Conservation (phyloP, 2,113 vertebrate genomes). For the Oxygymnocypris stewartii region DNA sequence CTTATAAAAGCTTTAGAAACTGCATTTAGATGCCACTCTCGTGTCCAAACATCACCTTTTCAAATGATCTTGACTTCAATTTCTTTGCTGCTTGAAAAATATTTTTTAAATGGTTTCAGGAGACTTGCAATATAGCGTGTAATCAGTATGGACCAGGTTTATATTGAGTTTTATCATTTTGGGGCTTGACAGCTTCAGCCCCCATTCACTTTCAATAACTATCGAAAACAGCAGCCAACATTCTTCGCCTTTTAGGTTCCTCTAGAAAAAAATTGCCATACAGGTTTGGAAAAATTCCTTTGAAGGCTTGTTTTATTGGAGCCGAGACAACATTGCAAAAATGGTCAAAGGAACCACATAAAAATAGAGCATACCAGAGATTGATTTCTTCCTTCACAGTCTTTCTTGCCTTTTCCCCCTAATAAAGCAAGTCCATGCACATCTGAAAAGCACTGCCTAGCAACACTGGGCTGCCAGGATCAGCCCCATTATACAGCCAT, state of each 20-base stretch:
- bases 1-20: neutral
- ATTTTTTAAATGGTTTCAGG: neutral
- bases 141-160: neutral
- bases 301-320: neutral
- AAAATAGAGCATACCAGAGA: neutral
- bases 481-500: neutral
- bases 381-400: neutral
- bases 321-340: neutral
- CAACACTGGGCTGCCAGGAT: conserved; percentile 68
- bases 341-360: neutral
- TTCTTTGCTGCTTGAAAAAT: neutral
- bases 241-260: neutral
- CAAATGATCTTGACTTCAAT: neutral
- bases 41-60: neutral
- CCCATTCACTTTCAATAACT: neutral
- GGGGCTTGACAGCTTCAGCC: neutral
- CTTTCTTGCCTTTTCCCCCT: neutral
- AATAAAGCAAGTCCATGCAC: conserved; percentile 13
- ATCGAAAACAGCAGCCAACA: neutral
- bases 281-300: neutral
- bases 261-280: neutral
- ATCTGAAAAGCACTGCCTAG: conserved; percentile 66
- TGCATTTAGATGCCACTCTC: neutral
- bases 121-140: neutral
- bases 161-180: neutral